phyloP scores from a whole-genome alignment of 37 sponge, comb jelly and placozoan species.

The Tethya wilhelma region DNA sequence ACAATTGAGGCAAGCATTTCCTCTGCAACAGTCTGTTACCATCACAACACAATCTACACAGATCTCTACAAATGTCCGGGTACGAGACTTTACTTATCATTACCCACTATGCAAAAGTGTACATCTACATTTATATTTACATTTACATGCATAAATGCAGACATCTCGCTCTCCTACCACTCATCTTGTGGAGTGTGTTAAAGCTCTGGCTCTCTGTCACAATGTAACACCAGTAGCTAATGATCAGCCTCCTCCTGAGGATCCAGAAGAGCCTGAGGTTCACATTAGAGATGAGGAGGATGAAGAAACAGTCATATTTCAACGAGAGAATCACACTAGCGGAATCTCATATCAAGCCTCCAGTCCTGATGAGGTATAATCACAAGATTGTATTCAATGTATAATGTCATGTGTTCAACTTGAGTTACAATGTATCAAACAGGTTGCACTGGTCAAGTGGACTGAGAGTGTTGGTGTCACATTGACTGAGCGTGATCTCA shows the following conservation, averaged over 20 bases:
- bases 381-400: background rate
- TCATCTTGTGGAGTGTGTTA: conserved; percentile 75
- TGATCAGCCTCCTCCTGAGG: too few relatives aligned
- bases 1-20: conserved; percentile 21
- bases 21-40: conserved; percentile 1
- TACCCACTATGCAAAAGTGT: too few relatives aligned
- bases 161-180: too few relatives aligned
- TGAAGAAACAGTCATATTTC: conserved; percentile 47
- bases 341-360: conserved; percentile 86
- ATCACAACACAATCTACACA: background rate
- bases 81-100: too few relatives aligned
- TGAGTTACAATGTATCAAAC: too few relatives aligned
- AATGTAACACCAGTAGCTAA: conserved; percentile 89
- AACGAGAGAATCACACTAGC: background rate
- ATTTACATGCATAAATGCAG: too few relatives aligned
- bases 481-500: conserved; percentile 58
- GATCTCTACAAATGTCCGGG: too few relatives aligned
- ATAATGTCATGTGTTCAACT: too few relatives aligned
- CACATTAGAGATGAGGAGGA: conserved; percentile 2
- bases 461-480: conserved; percentile 85
- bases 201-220: conserved; percentile 90
- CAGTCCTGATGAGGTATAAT: conserved; percentile 90
- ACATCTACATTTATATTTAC: too few relatives aligned
- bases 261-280: background rate
- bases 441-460: conserved; percentile 95